Conservation (phyloP, 2,113 vertebrate genomes). For the Ranitomeya imitator region DNA sequence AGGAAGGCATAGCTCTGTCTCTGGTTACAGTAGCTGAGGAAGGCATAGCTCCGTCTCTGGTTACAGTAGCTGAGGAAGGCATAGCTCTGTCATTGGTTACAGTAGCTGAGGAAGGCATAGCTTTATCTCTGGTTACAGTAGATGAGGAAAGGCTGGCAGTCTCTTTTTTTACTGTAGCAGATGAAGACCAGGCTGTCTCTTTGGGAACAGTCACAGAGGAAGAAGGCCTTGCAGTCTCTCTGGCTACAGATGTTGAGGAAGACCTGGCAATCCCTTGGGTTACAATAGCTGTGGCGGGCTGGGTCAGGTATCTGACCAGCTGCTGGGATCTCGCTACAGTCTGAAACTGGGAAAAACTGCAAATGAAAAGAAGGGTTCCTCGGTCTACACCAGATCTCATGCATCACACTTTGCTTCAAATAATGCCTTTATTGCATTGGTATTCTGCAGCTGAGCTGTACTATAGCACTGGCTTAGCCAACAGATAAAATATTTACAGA, state of each 20-base stretch:
- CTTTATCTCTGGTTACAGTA: neutral
- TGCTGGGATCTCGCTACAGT: slow-evolving; percentile 74
- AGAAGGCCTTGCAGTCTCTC: neutral
- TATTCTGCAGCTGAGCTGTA: neutral
- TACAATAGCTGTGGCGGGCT: slow-evolving; percentile 60
- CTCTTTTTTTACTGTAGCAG: no score
- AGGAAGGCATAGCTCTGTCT: no score
- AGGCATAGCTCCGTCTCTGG: slow-evolving; percentile 5
- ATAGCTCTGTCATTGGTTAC: neutral
- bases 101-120: slow-evolving; percentile 58
- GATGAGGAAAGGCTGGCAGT: slow-evolving; percentile 57
- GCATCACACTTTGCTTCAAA: slow-evolving; percentile 25
- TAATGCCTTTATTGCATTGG: neutral
- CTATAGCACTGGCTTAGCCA: neutral
- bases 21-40: slow-evolving; percentile 62
- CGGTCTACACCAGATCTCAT: slow-evolving; percentile 55
- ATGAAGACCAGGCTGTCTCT: no score
- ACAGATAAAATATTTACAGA: no score
- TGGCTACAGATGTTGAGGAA: slow-evolving; percentile 52
- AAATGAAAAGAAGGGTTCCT: slow-evolving; percentile 67
- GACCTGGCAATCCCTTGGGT: slow-evolving; percentile 25
- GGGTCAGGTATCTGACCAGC: slow-evolving; percentile 72
- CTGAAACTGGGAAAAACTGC: slow-evolving; percentile 79
- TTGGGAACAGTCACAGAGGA: no score
- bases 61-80: slow-evolving; percentile 58